Conservation (phyloP, 2,888 invertebrate genomes). For the Eulithis testata region DNA sequence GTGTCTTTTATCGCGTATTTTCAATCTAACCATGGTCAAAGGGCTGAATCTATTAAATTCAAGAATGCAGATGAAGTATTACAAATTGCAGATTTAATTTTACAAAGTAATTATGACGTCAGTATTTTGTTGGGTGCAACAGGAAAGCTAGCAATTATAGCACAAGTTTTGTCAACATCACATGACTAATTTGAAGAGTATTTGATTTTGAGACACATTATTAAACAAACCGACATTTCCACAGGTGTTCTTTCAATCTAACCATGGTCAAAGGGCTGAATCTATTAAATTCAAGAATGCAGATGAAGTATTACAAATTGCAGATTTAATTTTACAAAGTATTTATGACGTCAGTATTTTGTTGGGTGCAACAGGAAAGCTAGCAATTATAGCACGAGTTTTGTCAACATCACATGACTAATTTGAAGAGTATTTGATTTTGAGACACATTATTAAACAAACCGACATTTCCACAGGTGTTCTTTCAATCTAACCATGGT, state of each 20-base stretch:
- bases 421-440: conserved; percentile 7
- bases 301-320: conserved; percentile 43
- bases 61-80: conserved; percentile 50
- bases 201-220: conserved; percentile 39
- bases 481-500: conserved; percentile 55
- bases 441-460: conserved; percentile 44
- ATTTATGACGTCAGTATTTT: background rate
- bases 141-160: background rate
- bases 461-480: conserved; percentile 42
- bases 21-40: conserved; percentile 54
- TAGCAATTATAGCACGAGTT: background rate
- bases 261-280: conserved; percentile 49
- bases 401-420: background rate
- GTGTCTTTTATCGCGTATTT: conserved; percentile 53
- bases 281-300: conserved; percentile 50
- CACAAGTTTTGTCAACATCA: background rate
- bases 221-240: conserved; percentile 42
- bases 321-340: too few species aligned
- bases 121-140: background rate
- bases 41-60: conserved; percentile 47
- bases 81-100: background rate
- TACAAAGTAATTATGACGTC: background rate
- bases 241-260: conserved; percentile 58
- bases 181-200: conserved; percentile 1
- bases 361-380: background rate